Conservation (phyloP, 2,113 vertebrate species). For the Notothenia coriiceps region DNA sequence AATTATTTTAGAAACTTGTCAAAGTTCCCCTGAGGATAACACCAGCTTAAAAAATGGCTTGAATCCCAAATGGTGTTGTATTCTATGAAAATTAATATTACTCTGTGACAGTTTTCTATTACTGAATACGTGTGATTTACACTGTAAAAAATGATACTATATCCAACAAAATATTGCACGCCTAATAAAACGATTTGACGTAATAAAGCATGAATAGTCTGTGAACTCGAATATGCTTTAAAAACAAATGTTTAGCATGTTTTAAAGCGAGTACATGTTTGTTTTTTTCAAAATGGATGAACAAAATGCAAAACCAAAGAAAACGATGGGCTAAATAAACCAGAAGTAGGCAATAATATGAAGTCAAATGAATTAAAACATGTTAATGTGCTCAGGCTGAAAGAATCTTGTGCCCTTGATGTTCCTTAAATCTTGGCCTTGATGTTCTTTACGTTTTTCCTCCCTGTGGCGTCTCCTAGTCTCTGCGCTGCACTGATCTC, state of each 20-base stretch:
- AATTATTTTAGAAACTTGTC: too few relatives aligned
- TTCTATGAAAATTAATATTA: too few relatives aligned
- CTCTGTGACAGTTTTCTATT: neutral
- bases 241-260: neutral
- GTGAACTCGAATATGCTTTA: neutral
- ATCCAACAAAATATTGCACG: too few relatives aligned
- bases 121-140: neutral
- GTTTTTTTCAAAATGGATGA: slow-evolving; percentile 1
- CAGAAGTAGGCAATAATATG: neutral
- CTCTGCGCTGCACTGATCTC: slow-evolving; percentile 40
- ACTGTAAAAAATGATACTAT: neutral
- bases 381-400: slow-evolving; percentile 2
- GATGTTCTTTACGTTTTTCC: slow-evolving; percentile 16
- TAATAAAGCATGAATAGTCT: too few relatives aligned
- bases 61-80: too few relatives aligned
- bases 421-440: slow-evolving; percentile 40
- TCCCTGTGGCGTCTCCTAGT: slow-evolving; percentile 31
- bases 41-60: too few relatives aligned
- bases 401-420: slow-evolving; percentile 46
- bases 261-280: neutral
- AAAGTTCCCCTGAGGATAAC: too few relatives aligned
- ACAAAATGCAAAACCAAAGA: slow-evolving; percentile 17
- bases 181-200: too few relatives aligned
- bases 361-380: slow-evolving; percentile 31
- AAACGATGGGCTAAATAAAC: neutral